Evolutionary conservation across 2,797 vertebrate genomes (phyloP).

Genomic region (Tragelaphus oryx): DNA sequence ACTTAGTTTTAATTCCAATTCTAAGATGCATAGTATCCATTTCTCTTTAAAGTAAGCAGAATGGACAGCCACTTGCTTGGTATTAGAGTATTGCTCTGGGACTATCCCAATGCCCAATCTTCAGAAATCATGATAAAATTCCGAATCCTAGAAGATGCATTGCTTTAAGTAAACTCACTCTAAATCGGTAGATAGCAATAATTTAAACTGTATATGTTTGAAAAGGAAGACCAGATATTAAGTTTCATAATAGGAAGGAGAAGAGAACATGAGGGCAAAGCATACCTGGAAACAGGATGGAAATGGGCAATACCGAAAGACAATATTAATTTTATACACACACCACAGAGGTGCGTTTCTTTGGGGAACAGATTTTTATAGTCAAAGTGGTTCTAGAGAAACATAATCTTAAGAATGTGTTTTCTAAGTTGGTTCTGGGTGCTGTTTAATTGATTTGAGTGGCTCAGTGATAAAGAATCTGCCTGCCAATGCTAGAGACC

Average conservation of each 20-base stretch:
- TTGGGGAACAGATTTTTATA: neutral
- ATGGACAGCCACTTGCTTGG: neutral
- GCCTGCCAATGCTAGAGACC: neutral
- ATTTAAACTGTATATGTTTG: neutral
- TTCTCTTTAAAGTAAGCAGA: neutral
- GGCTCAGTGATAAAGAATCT: neutral
- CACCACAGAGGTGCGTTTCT: neutral
- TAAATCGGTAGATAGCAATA: neutral
- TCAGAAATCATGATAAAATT: neutral
- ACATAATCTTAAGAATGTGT: neutral
- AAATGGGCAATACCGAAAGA: neutral
- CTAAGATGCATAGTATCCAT: neutral
- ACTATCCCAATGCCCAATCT: neutral
- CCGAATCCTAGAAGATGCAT: neutral
- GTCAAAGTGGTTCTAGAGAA: neutral
- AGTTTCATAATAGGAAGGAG: neutral
- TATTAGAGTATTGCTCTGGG: neutral
- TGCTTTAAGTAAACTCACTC: neutral
- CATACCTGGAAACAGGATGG: too few species aligned
- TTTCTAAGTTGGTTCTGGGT: neutral
- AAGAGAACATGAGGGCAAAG: neutral
- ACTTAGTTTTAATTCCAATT: neutral
- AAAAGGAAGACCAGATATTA: neutral
- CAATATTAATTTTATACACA: neutral
- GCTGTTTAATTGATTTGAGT: neutral